Conservation (phyloP, 2,888 invertebrate genomes). For the Caenorhabditis zanzibari region DNA sequence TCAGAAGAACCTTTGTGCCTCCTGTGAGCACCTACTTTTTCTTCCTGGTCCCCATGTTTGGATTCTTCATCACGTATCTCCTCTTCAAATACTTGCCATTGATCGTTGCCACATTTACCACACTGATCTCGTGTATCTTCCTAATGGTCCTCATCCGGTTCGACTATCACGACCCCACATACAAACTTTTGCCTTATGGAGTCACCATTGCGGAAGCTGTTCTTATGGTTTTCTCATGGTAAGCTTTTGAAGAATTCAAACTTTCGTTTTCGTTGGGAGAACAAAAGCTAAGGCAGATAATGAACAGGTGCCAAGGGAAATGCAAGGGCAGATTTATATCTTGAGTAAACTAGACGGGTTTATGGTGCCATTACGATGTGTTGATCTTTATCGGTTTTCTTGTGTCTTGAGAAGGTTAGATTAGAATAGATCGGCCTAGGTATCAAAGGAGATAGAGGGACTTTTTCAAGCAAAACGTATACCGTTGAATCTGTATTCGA, state of each 20-base stretch:
- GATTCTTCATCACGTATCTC: conserved; percentile 42
- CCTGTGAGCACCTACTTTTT: conserved; percentile 66
- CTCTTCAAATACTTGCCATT: conserved; percentile 58
- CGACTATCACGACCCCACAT: conserved; percentile 61
- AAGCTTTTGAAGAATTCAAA: conserved; percentile 1
- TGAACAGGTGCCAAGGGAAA: conserved; percentile 13
- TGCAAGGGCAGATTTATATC: conserved; percentile 53
- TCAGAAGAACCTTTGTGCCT: conserved; percentile 31
- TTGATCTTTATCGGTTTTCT: conserved; percentile 12
- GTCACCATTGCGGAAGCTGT: conserved; percentile 68
- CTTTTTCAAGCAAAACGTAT: too few species aligned
- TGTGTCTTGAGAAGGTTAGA: neutral
- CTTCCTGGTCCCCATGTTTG: conserved; percentile 57
- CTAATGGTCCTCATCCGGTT: conserved; percentile 58
- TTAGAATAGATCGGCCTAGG: too few species aligned
- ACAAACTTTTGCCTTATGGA: conserved; percentile 68
- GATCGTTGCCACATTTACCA: conserved; percentile 52
- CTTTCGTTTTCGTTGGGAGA: conserved; percentile 1
- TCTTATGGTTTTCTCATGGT: conserved; percentile 67
- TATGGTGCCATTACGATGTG: conserved; percentile 13
- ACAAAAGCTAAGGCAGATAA: conserved; percentile 5
- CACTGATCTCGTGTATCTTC: conserved; percentile 48
- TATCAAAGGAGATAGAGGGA: too few species aligned
- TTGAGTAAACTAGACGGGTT: conserved; percentile 46
- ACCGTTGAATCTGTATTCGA: too few species aligned